phyloP scores from a whole-genome alignment of 2,888 invertebrate genomes.

The Drosophila prolongata region DNA sequence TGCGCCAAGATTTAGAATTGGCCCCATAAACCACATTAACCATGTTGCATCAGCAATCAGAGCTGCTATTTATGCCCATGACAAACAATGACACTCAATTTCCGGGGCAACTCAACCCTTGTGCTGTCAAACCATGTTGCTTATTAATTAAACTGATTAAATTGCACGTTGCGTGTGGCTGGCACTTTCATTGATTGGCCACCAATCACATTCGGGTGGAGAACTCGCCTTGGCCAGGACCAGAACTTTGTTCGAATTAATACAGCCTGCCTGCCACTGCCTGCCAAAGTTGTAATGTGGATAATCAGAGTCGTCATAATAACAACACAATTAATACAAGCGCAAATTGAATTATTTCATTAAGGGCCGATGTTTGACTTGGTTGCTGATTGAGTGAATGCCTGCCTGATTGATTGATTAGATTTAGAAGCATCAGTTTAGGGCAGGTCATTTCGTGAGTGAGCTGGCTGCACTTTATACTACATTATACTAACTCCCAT shows the following conservation, averaged over 20 bases:
- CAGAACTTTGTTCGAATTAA: slow-evolving; percentile 52
- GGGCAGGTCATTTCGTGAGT: background rate
- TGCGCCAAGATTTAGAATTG: background rate
- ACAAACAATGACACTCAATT: slow-evolving; percentile 48
- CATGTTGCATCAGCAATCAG: slow-evolving; percentile 47
- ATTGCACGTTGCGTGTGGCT: slow-evolving; percentile 50
- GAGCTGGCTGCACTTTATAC: slow-evolving; percentile 19
- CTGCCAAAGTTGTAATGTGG: slow-evolving; percentile 36
- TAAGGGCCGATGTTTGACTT: slow-evolving; percentile 11
- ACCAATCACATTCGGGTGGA: slow-evolving; percentile 13
- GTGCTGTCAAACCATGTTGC: slow-evolving; percentile 40
- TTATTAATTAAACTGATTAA: slow-evolving; percentile 75
- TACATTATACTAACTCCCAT: slow-evolving; percentile 15
- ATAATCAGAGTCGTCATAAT: slow-evolving; percentile 31
- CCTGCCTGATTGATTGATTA: slow-evolving; percentile 32
- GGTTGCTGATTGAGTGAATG: slow-evolving; percentile 26
- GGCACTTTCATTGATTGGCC: slow-evolving; percentile 43
- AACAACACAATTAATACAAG: slow-evolving; percentile 39
- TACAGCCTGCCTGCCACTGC: slow-evolving; percentile 22
- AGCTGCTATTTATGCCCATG: slow-evolving; percentile 20
- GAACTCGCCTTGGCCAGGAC: slow-evolving; percentile 4
- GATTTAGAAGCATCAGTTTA: slow-evolving; percentile 6
- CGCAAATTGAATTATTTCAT: slow-evolving; percentile 63
- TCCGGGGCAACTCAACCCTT: slow-evolving; percentile 1
- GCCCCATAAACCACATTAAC: background rate